phyloP scores from a whole-genome alignment of 2,888 invertebrate genomes.

The Resseliella maxima region DNA sequence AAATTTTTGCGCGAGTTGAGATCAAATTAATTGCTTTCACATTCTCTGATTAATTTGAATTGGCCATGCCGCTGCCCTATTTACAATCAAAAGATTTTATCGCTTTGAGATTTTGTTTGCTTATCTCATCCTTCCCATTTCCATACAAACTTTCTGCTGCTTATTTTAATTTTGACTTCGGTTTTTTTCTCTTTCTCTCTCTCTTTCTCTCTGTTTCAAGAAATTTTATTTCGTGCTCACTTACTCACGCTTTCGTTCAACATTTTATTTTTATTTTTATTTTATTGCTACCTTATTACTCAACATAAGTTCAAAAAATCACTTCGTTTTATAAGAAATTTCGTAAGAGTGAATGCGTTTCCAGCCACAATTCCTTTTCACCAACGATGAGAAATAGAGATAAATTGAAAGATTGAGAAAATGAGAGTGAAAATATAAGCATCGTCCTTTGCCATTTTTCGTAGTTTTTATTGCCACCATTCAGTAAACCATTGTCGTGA shows the following conservation, averaged over 20 bases:
- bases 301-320: conserved; percentile 24
- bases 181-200: not conserved
- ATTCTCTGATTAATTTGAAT: conserved; percentile 1
- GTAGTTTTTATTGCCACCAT: conserved; percentile 4
- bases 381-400: not conserved
- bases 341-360: not conserved
- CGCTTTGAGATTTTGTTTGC: not conserved
- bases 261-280: conserved; percentile 14
- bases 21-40: not conserved
- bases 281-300: conserved; percentile 24
- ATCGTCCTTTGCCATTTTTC: not conserved
- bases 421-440: not conserved
- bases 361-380: no score
- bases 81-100: conserved; percentile 22
- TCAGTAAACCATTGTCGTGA: conserved; percentile 11
- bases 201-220: not conserved
- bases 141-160: not conserved
- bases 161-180: not conserved
- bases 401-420: not conserved
- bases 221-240: not conserved
- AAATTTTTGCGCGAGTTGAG: no score
- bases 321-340: not conserved
- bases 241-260: not conserved
- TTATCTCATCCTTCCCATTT: not conserved
- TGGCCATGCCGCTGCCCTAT: not conserved